Evolutionary conservation across 2,797 vertebrate genomes (phyloP), one percentile per base, ranked within the genome.

Genomic region (Leptodactylus fallax): DNA sequence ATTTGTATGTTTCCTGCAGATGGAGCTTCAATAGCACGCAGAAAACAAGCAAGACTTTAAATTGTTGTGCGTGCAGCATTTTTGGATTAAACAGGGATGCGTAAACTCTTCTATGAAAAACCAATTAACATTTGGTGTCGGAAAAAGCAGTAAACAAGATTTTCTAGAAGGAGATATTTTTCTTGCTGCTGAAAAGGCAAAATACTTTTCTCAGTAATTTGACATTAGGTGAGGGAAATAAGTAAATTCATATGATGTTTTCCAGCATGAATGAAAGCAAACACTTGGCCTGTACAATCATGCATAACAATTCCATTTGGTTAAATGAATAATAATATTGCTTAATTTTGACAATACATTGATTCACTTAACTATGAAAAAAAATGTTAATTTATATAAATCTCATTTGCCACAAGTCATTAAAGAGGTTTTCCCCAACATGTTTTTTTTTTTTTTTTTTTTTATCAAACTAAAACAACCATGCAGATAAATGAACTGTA

Each of bases 41-140:
- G 92, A 95, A 95, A 95, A 94, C 94, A 96, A 95, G 94, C 93
- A 94, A 93, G 95, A 92, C 93, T 93, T 94, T 95, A 94, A 92
- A 93, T 94, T 93, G 92, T 95, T 92, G 93, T 92, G 90, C 92
- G 91, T 94, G 92, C 91, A 92, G 93, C 91, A 87, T 93, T 94
- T 94, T 92, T 92, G 92, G 92, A 86, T 92, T 94, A 93, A 95
- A 94, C 88, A 81, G 3, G 91, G 90, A 93, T 78, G 91, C 92
- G 91, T 92, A 94, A 93, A 94, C 92, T 92, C 2, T 69, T 92
- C 92, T 92, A 93, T 92, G 93, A 92, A 91, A 95, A 95, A 94
- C 90, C 94, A 95, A 94, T 96, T 95, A 95, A 94, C 90, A 79
- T 72, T 90, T 86, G 71, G 72, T 78, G 84, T 91, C 14, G 69